Evolutionary conservation across 1,140 invertebrate species (phyloP).

Genomic region (Patella vulgata): DNA sequence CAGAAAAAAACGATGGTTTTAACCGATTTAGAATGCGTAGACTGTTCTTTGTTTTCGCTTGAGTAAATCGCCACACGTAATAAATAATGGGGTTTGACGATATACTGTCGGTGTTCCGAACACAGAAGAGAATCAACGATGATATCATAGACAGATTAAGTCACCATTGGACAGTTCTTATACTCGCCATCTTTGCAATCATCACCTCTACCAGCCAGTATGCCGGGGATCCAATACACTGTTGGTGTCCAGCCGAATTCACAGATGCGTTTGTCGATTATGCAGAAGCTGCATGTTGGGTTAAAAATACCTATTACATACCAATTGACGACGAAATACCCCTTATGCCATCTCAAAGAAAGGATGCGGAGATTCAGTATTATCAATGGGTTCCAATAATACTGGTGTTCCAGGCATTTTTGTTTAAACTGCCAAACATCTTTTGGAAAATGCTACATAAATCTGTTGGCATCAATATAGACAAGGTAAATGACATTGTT

Average conservation of each 20-base stretch:
- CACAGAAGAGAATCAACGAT: constrained; percentile 65
- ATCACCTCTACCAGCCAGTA: constrained; percentile 74
- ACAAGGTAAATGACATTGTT: too few species aligned
- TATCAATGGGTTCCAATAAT: constrained; percentile 66
- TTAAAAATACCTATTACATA: constrained; percentile 70
- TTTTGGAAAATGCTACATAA: constrained; percentile 59
- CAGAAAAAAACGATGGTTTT: too few species aligned
- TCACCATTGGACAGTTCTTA: constrained; percentile 56
- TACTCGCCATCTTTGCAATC: constrained; percentile 55
- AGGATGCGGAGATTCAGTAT: constrained; percentile 56
- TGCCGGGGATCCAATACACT: constrained; percentile 76
- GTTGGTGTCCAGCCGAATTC: constrained; percentile 68
- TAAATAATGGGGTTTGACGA: too few species aligned
- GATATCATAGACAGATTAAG: constrained; percentile 59
- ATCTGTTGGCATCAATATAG: constrained; percentile 52
- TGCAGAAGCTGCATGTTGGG: constrained; percentile 66
- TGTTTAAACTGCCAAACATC: constrained; percentile 61
- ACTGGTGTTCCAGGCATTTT: constrained; percentile 60
- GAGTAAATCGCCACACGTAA: too few species aligned
- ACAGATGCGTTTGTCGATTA: constrained; percentile 64
- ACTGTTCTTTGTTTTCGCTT: too few species aligned
- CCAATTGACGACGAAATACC: constrained; percentile 60
- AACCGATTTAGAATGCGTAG: too few species aligned
- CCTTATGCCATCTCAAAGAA: constrained; percentile 41
- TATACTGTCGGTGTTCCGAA: too few species aligned